Evolutionary conservation across 2,888 invertebrate species (phyloP).

Genomic region (Scrobipalpa atriplicella): DNA sequence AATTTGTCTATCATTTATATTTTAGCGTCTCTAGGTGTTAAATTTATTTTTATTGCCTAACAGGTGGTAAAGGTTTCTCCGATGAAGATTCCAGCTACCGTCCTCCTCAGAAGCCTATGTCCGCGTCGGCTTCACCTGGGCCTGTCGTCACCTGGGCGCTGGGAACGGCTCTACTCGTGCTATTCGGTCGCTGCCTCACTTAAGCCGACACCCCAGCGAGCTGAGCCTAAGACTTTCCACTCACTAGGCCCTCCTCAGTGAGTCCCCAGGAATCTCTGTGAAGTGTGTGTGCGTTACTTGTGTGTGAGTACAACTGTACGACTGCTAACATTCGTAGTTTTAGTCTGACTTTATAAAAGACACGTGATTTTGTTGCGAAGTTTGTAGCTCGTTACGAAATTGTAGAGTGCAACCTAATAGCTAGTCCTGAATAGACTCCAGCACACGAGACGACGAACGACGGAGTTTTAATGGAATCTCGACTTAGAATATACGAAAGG

Average conservation of each 20-base stretch:
- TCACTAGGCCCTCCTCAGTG: constrained; percentile 39
- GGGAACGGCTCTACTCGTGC: constrained; percentile 41
- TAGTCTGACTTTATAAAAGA: constrained; percentile 51
- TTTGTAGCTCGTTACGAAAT: constrained; percentile 30
- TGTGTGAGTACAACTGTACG: constrained; percentile 40
- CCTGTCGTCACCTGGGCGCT: constrained; percentile 44
- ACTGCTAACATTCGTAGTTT: constrained; percentile 39
- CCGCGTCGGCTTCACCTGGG: constrained; percentile 47
- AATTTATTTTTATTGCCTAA: constrained; percentile 26
- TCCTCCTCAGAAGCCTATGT: constrained; percentile 58
- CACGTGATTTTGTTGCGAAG: constrained; percentile 40
- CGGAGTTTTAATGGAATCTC: constrained; percentile 39
- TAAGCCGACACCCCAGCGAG: constrained; percentile 41
- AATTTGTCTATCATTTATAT: not conserved
- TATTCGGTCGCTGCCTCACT: constrained; percentile 46
- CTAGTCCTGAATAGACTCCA: constrained; percentile 55
- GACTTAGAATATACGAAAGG: constrained; percentile 35
- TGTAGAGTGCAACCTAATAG: constrained; percentile 40
- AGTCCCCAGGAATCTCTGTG: constrained; percentile 61
- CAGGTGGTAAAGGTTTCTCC: constrained; percentile 40
- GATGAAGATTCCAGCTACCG: constrained; percentile 56
- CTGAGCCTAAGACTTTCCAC: constrained; percentile 40
- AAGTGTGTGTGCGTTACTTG: constrained; percentile 35
- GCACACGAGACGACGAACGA: constrained; percentile 33
- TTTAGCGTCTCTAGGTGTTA: not conserved